Percentiles rank a stretch among this genome's conserved stretches.
These are phyloP conservation scores for Polypterus senegalus DNA, from an alignment of 2,113 vertebrate genomes.

Conservation along the genomic window DNA sequence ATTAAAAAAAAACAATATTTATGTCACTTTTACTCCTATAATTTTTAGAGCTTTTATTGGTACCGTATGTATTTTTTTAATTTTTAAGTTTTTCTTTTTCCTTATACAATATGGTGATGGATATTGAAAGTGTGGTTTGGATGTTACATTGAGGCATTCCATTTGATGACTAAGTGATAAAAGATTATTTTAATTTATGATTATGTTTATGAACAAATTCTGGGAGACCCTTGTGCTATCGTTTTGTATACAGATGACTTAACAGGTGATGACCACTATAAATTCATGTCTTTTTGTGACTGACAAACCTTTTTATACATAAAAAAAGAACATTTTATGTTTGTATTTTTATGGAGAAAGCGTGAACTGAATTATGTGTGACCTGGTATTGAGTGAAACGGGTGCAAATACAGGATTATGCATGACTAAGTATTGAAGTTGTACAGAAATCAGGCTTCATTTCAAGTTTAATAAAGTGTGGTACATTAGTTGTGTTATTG, in stretches of 20 bases:
- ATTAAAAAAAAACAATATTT: conserved; percentile 9
- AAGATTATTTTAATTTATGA: too few relatives aligned
- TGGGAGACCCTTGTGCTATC: conserved; percentile 39
- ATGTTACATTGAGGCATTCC: conserved; percentile 24
- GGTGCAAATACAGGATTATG: background rate
- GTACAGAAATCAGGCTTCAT: conserved; percentile 3
- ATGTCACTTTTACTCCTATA: background rate
- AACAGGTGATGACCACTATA: conserved; percentile 55
- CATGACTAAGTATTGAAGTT: conserved; percentile 4
- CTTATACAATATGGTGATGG: conserved; percentile 12
- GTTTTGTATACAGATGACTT: conserved; percentile 42
- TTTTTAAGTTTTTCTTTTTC: conserved; percentile 3
- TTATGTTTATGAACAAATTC: conserved; percentile 12
- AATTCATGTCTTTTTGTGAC: conserved; percentile 30
- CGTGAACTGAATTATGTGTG: conserved; percentile 7
- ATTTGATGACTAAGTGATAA: conserved; percentile 11
- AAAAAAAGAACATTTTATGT: conserved; percentile 1
- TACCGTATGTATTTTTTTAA: background rate
- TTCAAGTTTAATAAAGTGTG: too few relatives aligned
- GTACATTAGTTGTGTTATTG: too few relatives aligned
- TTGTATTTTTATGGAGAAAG: conserved; percentile 12
- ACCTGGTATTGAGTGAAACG: conserved; percentile 8
- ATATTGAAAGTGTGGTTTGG: conserved; percentile 22
- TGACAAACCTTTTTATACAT: conserved; percentile 2
- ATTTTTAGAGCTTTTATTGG: too few relatives aligned